Evolutionary conservation across 2,888 invertebrate genomes (phyloP), one percentile per base, ranked within the genome.

Genomic region (Hymenopus coronatus): DNA sequence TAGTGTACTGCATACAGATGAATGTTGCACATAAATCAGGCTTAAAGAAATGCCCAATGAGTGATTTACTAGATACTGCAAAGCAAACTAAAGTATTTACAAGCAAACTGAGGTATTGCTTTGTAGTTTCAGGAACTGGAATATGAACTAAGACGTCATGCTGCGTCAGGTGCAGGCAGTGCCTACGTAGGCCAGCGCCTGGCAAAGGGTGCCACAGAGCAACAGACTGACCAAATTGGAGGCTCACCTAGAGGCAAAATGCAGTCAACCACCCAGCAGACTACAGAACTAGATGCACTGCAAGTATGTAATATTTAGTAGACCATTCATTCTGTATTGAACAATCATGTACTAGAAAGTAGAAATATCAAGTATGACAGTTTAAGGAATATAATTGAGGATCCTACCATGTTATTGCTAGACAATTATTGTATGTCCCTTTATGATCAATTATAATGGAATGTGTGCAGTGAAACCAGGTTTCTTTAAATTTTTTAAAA

Each of bases 181-280:
- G 96, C 97, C 91, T 97, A 97, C 91, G 97, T 97, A 88, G 96
- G 96, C 85, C 96, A 96, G 93, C 94, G 96, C 91, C 93, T 97
- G 91, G 96, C 97, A 82, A 95, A 95, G 92, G 95, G 94, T 87
- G 93, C 94, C 89, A 93, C 93, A 27, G 89, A 90, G 88, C 88
- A 89, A 40, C 82, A 88, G 25, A 84, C 28, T 28, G 86, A 88
- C 90, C 30, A 91, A 93, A 92, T 90, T 93, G 92, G 91, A 93
- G 92, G 25, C 20, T 70, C 54, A 4, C 54, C 54, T 70, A 15
- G 25, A 70, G 25, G 54, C 9, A 70, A 70, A 70, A 70, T 70
- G 54, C 54, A 70, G 20, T 70, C 54, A 2, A 70, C 54, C 25
- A 70, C 54, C 4, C 54, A 70, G 54, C 85, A 85, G 46, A 33